phyloP scores from a whole-genome alignment of 2,797 vertebrate genomes.

The Chanos chanos region DNA sequence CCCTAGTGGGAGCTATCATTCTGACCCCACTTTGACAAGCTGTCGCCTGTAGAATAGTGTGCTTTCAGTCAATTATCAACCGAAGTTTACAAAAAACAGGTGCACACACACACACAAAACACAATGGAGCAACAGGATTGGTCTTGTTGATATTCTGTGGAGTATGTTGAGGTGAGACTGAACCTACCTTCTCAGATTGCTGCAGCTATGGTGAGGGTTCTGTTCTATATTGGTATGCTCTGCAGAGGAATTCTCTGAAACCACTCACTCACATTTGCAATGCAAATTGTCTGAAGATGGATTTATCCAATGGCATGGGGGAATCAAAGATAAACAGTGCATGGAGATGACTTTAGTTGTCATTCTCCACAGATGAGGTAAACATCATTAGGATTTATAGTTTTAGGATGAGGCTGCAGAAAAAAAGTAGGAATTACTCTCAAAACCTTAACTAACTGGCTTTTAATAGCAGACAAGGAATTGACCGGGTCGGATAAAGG shows the following conservation, averaged over 20 bases:
- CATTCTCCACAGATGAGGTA: constrained; percentile 36
- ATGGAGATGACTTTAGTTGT: constrained; percentile 41
- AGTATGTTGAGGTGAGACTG: constrained; percentile 21
- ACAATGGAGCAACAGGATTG: constrained; percentile 36
- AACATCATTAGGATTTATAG: constrained; percentile 50
- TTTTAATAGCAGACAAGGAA: too few species aligned
- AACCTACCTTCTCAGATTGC: constrained; percentile 37
- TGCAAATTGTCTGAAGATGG: constrained; percentile 60
- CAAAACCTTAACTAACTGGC: constrained; percentile 32
- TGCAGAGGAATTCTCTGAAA: constrained; percentile 56
- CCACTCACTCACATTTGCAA: constrained; percentile 63
- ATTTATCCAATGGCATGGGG: constrained; percentile 51
- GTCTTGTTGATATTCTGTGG: constrained; percentile 62
- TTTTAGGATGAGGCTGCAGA: constrained; percentile 24
- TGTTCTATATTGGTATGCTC: constrained; percentile 60
- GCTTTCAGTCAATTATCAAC: too few species aligned
- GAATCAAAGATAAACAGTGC: constrained; percentile 45
- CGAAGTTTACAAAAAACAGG: too few species aligned
- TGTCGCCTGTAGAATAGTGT: too few species aligned
- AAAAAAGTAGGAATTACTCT: constrained; percentile 20
- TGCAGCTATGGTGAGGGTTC: constrained; percentile 18
- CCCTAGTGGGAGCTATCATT: too few species aligned
- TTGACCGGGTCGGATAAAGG: too few species aligned
- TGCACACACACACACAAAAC: constrained; percentile 21
- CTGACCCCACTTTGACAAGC: too few species aligned